phyloP scores from a whole-genome alignment of 2,113 vertebrate genomes.

The Platycercus adscitus region DNA sequence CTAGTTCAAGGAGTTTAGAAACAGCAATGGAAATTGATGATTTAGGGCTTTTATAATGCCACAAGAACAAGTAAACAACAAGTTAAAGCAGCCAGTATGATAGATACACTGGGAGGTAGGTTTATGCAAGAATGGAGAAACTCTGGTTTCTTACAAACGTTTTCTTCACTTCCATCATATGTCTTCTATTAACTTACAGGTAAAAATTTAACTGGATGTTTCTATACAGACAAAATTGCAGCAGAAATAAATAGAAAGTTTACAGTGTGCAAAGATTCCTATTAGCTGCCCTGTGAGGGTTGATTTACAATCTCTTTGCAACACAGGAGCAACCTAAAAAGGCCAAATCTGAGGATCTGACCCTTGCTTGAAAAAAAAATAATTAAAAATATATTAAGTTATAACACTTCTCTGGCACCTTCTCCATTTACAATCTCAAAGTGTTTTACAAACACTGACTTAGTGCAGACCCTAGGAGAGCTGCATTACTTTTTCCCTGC shows the following conservation, averaged over 20 bases:
- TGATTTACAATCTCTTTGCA: neutral
- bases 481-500: neutral
- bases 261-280: neutral
- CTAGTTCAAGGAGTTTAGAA: neutral
- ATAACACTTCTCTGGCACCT: neutral
- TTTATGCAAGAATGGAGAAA: neutral
- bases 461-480: neutral
- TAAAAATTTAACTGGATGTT: neutral
- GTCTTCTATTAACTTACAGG: neutral
- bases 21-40: neutral
- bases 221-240: neutral
- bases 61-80: neutral
- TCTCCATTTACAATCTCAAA: neutral
- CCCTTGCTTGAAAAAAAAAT: neutral
- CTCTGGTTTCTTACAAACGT: neutral
- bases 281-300: neutral
- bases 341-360: neutral
- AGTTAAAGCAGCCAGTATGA: neutral
- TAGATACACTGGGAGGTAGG: neutral
- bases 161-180: neutral
- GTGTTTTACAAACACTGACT: neutral
- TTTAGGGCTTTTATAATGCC: neutral
- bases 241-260: neutral
- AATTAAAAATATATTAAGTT: neutral
- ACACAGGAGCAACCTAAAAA: neutral